phyloP scores from a whole-genome alignment of 2,888 invertebrate species.

The Ectemnius cavifrons region DNA sequence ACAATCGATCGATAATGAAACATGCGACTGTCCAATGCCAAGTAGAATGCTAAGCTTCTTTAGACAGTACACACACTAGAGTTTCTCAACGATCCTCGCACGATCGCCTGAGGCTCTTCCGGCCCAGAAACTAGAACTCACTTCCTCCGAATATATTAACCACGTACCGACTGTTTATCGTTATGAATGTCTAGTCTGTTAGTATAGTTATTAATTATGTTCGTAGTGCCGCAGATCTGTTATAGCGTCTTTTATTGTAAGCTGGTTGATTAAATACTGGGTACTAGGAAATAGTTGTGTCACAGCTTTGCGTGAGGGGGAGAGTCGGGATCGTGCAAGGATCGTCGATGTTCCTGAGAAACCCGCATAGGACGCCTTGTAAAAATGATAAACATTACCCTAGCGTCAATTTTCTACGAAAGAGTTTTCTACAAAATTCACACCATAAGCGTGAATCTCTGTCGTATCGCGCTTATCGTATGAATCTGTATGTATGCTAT shows the following conservation, averaged over 20 bases:
- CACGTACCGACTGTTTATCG: no score
- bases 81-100: slow-evolving; percentile 67
- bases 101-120: slow-evolving; percentile 53
- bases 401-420: slow-evolving; percentile 77
- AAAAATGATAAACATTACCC: slow-evolving; percentile 68
- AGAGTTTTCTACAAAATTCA: slow-evolving; percentile 65
- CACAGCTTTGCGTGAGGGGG: neutral
- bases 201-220: no score
- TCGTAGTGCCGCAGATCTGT: no score
- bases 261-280: no score
- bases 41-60: slow-evolving; percentile 66
- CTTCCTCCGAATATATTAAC: no score
- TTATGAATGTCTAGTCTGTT: no score
- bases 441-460: slow-evolving; percentile 55
- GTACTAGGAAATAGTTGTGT: no score
- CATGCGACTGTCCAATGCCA: slow-evolving; percentile 62
- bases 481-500: slow-evolving; percentile 62
- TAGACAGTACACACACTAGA: slow-evolving; percentile 60
- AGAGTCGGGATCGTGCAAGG: slow-evolving; percentile 62
- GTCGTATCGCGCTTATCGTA: slow-evolving; percentile 57
- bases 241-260: no score
- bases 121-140: no score
- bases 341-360: slow-evolving; percentile 64
- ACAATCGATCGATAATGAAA: slow-evolving; percentile 56
- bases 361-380: slow-evolving; percentile 74